These are phyloP conservation scores for Matsumyia berberina DNA, from an alignment of 2,888 invertebrate genomes.

Conservation along the genomic window DNA sequence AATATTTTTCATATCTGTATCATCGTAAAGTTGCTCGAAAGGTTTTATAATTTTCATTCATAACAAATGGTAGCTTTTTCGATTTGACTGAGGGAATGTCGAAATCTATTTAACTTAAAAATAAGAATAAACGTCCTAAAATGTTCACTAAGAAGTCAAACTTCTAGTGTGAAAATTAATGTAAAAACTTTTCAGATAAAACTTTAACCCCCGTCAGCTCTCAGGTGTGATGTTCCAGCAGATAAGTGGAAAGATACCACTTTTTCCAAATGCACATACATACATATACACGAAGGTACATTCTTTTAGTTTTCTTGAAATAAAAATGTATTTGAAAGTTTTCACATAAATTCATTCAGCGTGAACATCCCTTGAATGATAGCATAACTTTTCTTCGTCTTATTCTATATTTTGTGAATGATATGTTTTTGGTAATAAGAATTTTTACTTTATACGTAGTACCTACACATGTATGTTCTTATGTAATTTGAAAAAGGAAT, in stretches of 20 bases:
- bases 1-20: too few species aligned
- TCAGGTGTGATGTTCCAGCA: slow-evolving; percentile 66
- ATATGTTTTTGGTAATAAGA: slow-evolving; percentile 4
- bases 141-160: slow-evolving; percentile 62
- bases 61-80: slow-evolving; percentile 54
- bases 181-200: slow-evolving; percentile 74
- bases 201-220: slow-evolving; percentile 65
- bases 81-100: slow-evolving; percentile 60
- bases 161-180: slow-evolving; percentile 75
- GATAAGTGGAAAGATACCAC: slow-evolving; percentile 46
- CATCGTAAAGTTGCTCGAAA: too few species aligned
- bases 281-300: background rate
- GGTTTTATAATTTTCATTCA: background rate
- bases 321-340: slow-evolving; percentile 74
- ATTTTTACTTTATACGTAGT: background rate
- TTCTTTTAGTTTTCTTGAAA: slow-evolving; percentile 68
- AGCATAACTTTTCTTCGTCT: slow-evolving; percentile 52
- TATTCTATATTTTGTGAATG: background rate
- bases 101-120: slow-evolving; percentile 67
- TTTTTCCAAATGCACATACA: slow-evolving; percentile 43
- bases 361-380: slow-evolving; percentile 63
- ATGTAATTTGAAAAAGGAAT: slow-evolving; percentile 12
- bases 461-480: background rate
- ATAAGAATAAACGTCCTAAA: slow-evolving; percentile 66
- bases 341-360: slow-evolving; percentile 72